Conservation (phyloP, 2,888 invertebrate genomes). For the Tanypteryx hageni region DNA sequence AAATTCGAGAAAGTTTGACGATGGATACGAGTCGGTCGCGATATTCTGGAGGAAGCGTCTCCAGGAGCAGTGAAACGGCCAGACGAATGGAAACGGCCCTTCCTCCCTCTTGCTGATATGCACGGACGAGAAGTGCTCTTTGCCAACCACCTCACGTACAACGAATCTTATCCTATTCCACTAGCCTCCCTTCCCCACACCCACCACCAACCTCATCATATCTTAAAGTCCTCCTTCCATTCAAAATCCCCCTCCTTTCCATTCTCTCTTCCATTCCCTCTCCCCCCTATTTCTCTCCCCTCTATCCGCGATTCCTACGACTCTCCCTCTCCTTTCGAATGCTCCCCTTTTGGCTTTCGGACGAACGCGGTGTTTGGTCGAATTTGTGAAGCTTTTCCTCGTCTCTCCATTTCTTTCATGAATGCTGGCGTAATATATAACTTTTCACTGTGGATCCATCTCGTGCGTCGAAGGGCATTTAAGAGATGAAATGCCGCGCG, state of each 20-base stretch:
- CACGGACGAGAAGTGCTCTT: neutral
- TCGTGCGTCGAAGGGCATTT: neutral
- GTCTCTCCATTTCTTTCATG: neutral
- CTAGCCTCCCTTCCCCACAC: neutral
- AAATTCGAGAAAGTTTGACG: no score
- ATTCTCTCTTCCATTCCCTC: neutral
- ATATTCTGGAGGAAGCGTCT: no score
- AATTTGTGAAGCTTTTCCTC: neutral
- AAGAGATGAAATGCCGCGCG: conserved; percentile 22
- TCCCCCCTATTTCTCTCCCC: neutral
- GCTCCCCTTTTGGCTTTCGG: no score
- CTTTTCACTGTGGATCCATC: neutral
- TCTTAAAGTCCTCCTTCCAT: no score
- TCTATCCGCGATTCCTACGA: neutral
- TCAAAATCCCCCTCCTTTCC: neutral
- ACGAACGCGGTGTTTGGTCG: neutral
- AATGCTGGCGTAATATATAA: neutral
- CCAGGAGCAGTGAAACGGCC: no score
- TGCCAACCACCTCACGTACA: neutral
- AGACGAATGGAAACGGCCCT: no score
- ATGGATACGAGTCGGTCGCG: no score
- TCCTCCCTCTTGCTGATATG: no score
- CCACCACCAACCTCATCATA: no score
- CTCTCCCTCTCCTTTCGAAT: no score
- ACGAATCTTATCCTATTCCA: no score